Conservation (phyloP, 2,888 invertebrate genomes). For the Agrypnus murinus region DNA sequence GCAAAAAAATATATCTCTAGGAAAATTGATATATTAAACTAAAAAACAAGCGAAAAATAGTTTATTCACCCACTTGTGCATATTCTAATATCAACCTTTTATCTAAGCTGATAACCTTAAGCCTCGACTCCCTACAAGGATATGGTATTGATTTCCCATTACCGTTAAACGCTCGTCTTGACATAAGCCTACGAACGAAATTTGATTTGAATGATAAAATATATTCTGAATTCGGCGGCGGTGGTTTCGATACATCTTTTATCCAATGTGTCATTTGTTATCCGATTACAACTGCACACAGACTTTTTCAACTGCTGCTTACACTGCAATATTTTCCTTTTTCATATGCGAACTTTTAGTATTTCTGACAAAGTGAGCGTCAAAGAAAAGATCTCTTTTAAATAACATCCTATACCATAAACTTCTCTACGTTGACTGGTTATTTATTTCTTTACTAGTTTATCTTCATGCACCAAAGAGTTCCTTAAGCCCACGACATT, state of each 20-base stretch:
- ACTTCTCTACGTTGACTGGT: too few relatives aligned
- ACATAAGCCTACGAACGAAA: constrained; percentile 58
- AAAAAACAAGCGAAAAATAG: neutral
- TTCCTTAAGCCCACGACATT: too few relatives aligned
- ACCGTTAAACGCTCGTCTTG: constrained; percentile 57
- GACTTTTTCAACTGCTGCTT: constrained; percentile 48
- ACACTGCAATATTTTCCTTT: constrained; percentile 31
- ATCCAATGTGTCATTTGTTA: constrained; percentile 47
- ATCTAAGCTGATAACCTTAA: constrained; percentile 43
- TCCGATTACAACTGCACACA: constrained; percentile 49
- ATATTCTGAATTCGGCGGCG: constrained; percentile 52
- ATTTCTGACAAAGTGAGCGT: constrained; percentile 15
- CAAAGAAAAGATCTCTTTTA: too few relatives aligned
- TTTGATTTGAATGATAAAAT: constrained; percentile 60
- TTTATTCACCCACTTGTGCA: constrained; percentile 9
- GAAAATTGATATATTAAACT: too few relatives aligned
- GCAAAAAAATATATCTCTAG: too few relatives aligned
- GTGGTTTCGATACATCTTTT: constrained; percentile 48
- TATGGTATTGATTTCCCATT: constrained; percentile 58
- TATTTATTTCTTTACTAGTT: too few relatives aligned
- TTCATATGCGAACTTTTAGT: constrained; percentile 19
- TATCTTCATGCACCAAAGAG: too few relatives aligned
- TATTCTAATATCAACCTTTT: constrained; percentile 33
- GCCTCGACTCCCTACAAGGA: constrained; percentile 34
- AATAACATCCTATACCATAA: too few relatives aligned